Evolutionary conservation across 30 jellyfish, hydroid and myxozoan genomes (phyloP).

Genomic region (Pelagia noctiluca): DNA sequence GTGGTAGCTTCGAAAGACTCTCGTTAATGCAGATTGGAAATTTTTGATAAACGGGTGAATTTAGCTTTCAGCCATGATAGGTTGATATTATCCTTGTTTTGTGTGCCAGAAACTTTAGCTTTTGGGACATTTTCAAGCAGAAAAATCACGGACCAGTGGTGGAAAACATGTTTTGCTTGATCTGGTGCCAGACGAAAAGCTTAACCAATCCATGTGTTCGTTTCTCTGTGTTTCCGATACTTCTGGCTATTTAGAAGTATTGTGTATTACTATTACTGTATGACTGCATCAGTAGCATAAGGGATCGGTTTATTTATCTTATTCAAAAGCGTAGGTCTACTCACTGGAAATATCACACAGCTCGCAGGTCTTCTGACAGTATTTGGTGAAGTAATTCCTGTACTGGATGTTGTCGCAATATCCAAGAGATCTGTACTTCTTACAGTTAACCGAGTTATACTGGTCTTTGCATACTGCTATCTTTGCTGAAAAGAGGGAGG

Average conservation of each 20-base stretch:
- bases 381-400: slow-evolving; percentile 12
- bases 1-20: too few species aligned
- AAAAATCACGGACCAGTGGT: too few species aligned
- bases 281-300: not conserved
- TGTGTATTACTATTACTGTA: not conserved
- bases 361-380: slow-evolving; percentile 66
- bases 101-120: too few species aligned
- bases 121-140: too few species aligned
- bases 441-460: not conserved
- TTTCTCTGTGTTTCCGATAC: not conserved
- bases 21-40: too few species aligned
- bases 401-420: slow-evolving; percentile 44
- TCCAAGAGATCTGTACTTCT: slow-evolving; percentile 29
- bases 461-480: slow-evolving; percentile 26
- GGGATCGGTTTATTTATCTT: not conserved
- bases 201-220: not conserved
- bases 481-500: slow-evolving; percentile 6
- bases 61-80: too few species aligned
- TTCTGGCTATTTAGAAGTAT: not conserved
- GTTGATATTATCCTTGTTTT: too few species aligned
- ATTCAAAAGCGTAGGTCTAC: not conserved
- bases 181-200: too few species aligned
- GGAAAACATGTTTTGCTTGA: too few species aligned
- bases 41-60: too few species aligned
- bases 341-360: slow-evolving; percentile 59